A percentile compares a stretch with the other conserved stretches of the same genome.
Evolutionary conservation across 2,113 vertebrate genomes (phyloP).

Genomic region (Thoracochromis brauschi): DNA sequence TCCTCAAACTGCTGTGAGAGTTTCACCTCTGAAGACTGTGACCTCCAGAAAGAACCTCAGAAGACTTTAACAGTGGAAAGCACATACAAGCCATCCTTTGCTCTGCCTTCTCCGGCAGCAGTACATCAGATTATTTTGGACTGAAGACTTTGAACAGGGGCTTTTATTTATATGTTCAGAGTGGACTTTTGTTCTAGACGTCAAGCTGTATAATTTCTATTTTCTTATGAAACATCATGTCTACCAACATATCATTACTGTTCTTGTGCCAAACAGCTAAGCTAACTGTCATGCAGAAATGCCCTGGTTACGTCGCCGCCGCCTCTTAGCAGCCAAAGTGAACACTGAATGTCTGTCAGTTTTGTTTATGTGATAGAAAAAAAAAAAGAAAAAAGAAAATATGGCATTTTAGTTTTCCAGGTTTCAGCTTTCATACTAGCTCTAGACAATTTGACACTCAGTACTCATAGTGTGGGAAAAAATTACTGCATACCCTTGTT

Average conservation of each 20-base stretch:
- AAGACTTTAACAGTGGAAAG: background rate
- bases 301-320: background rate
- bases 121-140: background rate
- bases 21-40: constrained; percentile 3
- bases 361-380: background rate
- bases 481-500: background rate
- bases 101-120: background rate
- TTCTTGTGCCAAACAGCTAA: constrained; percentile 50
- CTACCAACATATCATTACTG: constrained; percentile 23
- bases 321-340: background rate
- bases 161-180: background rate
- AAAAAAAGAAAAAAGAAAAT: background rate
- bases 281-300: background rate
- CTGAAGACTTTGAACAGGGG: background rate
- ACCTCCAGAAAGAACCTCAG: background rate
- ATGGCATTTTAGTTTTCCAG: background rate
- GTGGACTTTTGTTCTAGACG: background rate
- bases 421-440: background rate
- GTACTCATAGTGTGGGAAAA: background rate
- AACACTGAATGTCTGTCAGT: background rate
- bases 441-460: background rate
- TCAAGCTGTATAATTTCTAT: constrained; percentile 33
- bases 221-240: constrained; percentile 37
- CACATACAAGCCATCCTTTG: background rate
- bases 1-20: background rate